Conservation (phyloP, 2,888 invertebrate species). For the Hemicrepidius hirtus region DNA sequence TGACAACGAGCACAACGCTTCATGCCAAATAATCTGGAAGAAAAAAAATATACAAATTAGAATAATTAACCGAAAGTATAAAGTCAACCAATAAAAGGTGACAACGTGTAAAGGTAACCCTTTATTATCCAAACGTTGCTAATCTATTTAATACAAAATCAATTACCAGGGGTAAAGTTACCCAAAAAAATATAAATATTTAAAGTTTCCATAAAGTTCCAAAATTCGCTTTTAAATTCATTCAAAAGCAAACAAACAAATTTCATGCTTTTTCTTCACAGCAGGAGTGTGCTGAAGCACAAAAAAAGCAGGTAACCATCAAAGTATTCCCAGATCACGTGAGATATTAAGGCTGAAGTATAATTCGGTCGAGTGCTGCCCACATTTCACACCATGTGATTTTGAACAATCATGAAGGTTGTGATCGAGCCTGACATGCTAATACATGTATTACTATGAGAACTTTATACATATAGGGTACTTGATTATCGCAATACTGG, state of each 20-base stretch:
- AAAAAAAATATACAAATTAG: constrained; percentile 58
- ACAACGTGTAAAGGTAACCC: too few relatives aligned
- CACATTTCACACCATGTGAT: constrained; percentile 65
- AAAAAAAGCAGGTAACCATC: constrained; percentile 25
- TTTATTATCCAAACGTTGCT: too few relatives aligned
- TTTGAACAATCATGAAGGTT: constrained; percentile 63
- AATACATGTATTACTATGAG: constrained; percentile 66
- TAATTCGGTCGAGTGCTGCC: constrained; percentile 53
- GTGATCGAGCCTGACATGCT: constrained; percentile 65
- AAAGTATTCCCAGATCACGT: constrained; percentile 24
- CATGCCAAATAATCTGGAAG: constrained; percentile 89
- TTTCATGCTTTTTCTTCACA: constrained; percentile 28
- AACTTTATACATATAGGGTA: constrained; percentile 60
- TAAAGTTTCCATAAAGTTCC: too few relatives aligned
- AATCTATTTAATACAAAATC: too few relatives aligned
- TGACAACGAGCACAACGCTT: constrained; percentile 93
- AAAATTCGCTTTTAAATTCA: neutral
- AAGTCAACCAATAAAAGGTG: too few relatives aligned
- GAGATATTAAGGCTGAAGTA: constrained; percentile 17
- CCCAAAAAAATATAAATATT: neutral
- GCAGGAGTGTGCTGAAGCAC: constrained; percentile 20
- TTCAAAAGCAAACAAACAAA: constrained; percentile 31
- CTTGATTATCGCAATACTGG: constrained; percentile 61
- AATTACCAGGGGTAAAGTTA: neutral
- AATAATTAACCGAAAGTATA: too few relatives aligned